Conservation (phyloP, 2,888 invertebrate genomes). For the Xanthorhoe designata region DNA sequence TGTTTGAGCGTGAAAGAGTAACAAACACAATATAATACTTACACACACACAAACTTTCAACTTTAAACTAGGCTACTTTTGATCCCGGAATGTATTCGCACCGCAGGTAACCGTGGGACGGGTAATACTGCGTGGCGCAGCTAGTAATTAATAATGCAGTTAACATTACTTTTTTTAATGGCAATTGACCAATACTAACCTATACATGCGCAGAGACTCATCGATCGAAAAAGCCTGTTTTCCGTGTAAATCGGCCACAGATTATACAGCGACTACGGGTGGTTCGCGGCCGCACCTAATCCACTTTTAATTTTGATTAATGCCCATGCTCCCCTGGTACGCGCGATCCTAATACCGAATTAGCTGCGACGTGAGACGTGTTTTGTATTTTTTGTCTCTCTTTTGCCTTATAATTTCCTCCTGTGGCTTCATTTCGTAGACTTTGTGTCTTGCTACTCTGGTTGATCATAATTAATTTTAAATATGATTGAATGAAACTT, state of each 20-base stretch:
- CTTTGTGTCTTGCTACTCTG: background rate
- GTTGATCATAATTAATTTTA: background rate
- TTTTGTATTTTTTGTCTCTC: constrained; percentile 21
- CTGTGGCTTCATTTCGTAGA: too few relatives aligned
- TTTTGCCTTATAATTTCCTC: constrained; percentile 9
- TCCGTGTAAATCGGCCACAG: constrained; percentile 17
- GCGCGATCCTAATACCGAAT: constrained; percentile 50
- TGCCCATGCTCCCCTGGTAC: constrained; percentile 64
- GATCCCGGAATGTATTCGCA: too few relatives aligned
- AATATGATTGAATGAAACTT: too few relatives aligned
- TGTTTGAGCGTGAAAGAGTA: background rate
- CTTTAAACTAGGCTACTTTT: too few relatives aligned
- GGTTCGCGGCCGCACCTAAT: constrained; percentile 64
- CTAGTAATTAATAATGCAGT: too few relatives aligned
- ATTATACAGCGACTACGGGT: constrained; percentile 40
- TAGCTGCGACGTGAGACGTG: constrained; percentile 38
- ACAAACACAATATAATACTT: too few relatives aligned
- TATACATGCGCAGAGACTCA: too few relatives aligned
- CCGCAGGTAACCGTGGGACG: too few relatives aligned
- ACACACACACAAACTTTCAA: too few relatives aligned
- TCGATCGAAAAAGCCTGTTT: background rate
- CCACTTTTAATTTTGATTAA: constrained; percentile 84
- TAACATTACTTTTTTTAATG: too few relatives aligned
- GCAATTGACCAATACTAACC: too few relatives aligned
- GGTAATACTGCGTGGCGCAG: too few relatives aligned